Conservation (phyloP, 2,888 invertebrate species). For the Phorcus lineatus region DNA sequence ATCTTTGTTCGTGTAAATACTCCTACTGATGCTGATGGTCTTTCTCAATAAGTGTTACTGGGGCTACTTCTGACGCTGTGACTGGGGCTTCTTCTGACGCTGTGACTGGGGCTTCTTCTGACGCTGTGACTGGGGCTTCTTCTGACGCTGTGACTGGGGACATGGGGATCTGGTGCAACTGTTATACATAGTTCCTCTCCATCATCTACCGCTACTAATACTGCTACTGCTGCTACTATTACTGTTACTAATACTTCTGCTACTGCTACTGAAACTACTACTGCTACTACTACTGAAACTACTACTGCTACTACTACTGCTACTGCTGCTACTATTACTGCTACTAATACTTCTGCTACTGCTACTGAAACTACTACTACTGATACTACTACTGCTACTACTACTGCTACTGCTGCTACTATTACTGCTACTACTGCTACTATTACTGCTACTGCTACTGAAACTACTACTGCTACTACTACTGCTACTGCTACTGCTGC, state of each 20-base stretch:
- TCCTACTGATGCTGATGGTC: too few species aligned
- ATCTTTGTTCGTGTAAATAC: too few species aligned
- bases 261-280: too few species aligned
- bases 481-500: neutral
- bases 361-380: neutral
- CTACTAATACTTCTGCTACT: neutral
- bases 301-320: neutral
- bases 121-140: too few species aligned
- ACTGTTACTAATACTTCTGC: neutral
- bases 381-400: neutral
- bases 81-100: too few species aligned
- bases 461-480: neutral
- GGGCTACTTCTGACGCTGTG: too few species aligned
- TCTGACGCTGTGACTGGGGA: too few species aligned
- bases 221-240: neutral
- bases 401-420: neutral
- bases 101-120: too few species aligned
- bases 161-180: too few species aligned
- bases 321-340: neutral
- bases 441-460: neutral
- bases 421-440: neutral
- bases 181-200: too few species aligned
- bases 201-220: too few species aligned
- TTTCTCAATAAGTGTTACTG: too few species aligned
- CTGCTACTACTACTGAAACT: neutral